These are phyloP conservation scores for Sebastes flavidus DNA, from an alignment of 2,797 vertebrate genomes.

Conservation along the genomic window DNA sequence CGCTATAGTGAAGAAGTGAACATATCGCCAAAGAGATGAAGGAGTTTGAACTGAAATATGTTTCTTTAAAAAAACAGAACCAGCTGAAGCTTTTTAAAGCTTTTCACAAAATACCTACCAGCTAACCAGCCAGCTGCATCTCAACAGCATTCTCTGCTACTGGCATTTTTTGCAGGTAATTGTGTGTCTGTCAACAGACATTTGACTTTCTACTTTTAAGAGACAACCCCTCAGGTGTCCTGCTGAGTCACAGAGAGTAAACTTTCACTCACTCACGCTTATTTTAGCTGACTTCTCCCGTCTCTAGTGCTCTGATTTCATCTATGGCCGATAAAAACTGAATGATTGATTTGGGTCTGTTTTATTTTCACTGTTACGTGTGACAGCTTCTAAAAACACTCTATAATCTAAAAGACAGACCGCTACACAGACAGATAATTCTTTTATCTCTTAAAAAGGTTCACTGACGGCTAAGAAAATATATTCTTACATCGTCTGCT, in stretches of 20 bases:
- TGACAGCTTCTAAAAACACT: neutral
- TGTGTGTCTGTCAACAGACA: neutral
- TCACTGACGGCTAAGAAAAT: neutral
- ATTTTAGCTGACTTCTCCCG: constrained; percentile 1
- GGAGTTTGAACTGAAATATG: neutral
- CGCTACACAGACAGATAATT: neutral
- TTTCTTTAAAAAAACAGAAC: neutral
- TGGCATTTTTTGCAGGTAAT: neutral
- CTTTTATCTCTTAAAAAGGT: neutral
- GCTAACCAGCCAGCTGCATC: neutral
- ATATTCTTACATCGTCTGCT: neutral
- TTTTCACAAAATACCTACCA: neutral
- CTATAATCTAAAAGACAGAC: neutral
- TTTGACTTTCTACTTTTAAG: constrained; percentile 22
- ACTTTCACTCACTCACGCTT: neutral
- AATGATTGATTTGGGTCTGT: neutral
- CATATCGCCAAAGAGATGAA: neutral
- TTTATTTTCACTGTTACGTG: neutral
- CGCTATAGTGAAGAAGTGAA: fast-evolving
- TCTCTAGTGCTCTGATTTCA: neutral
- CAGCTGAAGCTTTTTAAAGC: neutral
- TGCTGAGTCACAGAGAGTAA: constrained; percentile 17
- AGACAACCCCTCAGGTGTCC: constrained; percentile 17
- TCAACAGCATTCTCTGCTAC: neutral
- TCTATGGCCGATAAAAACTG: neutral